Evolutionary conservation across 1,140 invertebrate genomes (phyloP), one percentile per base, ranked within the genome.

Genomic region (Calephelis virginiensis): DNA sequence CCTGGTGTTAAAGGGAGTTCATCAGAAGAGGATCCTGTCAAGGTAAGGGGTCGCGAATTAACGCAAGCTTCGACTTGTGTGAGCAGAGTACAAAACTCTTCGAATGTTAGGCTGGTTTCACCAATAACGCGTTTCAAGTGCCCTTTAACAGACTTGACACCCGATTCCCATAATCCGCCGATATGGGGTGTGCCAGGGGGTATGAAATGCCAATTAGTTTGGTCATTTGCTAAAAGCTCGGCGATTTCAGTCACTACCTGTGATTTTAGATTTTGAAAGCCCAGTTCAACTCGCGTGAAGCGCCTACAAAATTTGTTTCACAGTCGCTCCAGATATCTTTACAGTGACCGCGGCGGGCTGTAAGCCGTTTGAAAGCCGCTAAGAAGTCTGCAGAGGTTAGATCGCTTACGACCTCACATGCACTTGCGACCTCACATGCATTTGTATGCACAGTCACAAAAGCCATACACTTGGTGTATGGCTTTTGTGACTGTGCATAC

Each of bases 401-500:
- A n/a, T n/a, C n/a, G n/a, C n/a, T n/a, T n/a, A n/a, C n/a, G n/a
- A n/a, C n/a, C n/a, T n/a, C n/a, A n/a, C n/a, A n/a, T n/a, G n/a
- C n/a, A n/a, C n/a, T n/a, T n/a, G n/a, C n/a, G n/a, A n/a, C n/a
- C n/a, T n/a, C n/a, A n/a, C n/a, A n/a, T n/a, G n/a, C n/a, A n/a
- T n/a, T n/a, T n/a, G n/a, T n/a, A n/a, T n/a, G n/a, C n/a, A n/a
- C n/a, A n/a, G n/a, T n/a, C n/a, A n/a, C n/a, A n/a, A n/a, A n/a
- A n/a, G n/a, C n/a, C n/a, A n/a, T n/a, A n/a, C n/a, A n/a, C 69
- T 10, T 64, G 13, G 14, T 70, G 69, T 49, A 66, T 60, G 43
- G 69, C 69, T 12, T 64, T 66, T 60, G 69, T 70, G 7, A 64
- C 64, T n/a, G 50, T 59, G 45, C 69, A 70, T 8, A 67, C 9